phyloP scores from a whole-genome alignment of 2,888 invertebrate genomes.

The Terebella lapidaria region DNA sequence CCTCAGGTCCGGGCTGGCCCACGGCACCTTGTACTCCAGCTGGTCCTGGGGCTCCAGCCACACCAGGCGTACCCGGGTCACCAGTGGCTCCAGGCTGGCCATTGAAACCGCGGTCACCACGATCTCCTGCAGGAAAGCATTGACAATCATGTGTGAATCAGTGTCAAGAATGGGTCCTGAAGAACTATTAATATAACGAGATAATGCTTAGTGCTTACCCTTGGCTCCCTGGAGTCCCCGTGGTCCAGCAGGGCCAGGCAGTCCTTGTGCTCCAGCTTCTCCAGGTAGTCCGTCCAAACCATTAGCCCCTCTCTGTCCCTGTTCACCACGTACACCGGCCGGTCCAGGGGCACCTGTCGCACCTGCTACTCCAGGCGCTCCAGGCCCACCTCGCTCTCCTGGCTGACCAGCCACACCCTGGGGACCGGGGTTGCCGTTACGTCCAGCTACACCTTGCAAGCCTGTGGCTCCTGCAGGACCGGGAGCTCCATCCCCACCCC shows the following conservation, averaged over 20 bases:
- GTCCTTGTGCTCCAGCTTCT: background rate
- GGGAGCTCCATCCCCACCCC: no score
- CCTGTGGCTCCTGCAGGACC: no score
- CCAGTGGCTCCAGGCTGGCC: conserved; percentile 4
- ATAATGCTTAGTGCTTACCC: background rate
- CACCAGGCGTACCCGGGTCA: conserved; percentile 2
- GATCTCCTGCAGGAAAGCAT: no score
- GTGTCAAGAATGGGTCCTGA: no score
- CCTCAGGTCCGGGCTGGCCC: no score
- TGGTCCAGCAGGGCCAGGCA: background rate
- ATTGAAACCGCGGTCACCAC: background rate
- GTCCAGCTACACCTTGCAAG: no score
- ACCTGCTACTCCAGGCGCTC: conserved; percentile 4
- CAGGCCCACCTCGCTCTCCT: background rate
- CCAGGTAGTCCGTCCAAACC: background rate
- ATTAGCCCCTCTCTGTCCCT: background rate
- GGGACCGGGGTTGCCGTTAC: no score
- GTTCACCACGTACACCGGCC: background rate
- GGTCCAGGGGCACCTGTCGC: background rate
- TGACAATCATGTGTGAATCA: no score
- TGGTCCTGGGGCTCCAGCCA: conserved; percentile 22
- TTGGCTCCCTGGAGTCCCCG: background rate
- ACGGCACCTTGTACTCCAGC: no score
- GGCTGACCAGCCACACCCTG: no score
- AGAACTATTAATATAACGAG: no score